A percentile compares a stretch with the other conserved stretches of the same genome.
Conservation (phyloP, 2,113 vertebrate species). For the Psammodynastes pulverulentus region DNA sequence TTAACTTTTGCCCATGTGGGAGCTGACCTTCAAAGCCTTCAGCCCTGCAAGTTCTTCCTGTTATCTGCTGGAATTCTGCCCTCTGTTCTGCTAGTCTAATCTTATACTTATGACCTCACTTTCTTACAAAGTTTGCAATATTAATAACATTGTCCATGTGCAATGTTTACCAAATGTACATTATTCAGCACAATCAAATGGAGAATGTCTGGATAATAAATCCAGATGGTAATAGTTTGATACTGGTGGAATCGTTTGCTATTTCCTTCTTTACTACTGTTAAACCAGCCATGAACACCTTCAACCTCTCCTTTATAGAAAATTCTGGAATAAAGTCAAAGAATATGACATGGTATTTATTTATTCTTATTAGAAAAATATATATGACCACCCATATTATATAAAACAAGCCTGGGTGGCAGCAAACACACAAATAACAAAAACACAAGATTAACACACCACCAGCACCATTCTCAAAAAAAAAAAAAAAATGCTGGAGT, state of each 20-base stretch:
- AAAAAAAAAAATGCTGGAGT: background rate
- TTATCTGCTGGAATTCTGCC: slow-evolving; percentile 34
- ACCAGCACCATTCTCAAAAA: background rate
- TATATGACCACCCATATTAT: background rate
- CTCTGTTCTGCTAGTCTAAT: slow-evolving; percentile 40
- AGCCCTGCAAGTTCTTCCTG: slow-evolving; percentile 26
- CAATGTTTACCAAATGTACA: slow-evolving; percentile 32
- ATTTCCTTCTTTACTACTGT: background rate
- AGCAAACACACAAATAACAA: background rate
- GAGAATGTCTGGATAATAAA: slow-evolving; percentile 11
- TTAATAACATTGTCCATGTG: slow-evolving; percentile 28
- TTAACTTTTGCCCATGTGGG: slow-evolving; percentile 27
- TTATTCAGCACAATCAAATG: slow-evolving; percentile 16
- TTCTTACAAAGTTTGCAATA: slow-evolving; percentile 27
- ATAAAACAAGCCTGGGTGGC: background rate
- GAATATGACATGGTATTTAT: background rate
- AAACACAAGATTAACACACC: background rate
- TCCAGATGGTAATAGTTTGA: slow-evolving; percentile 2
- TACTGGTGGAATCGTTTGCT: background rate
- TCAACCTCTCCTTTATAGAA: background rate
- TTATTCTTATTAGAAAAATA: background rate
- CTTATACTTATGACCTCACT: slow-evolving; percentile 20
- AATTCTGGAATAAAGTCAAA: background rate
- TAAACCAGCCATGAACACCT: background rate
- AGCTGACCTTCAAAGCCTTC: slow-evolving; percentile 34